Evolutionary conservation across 2,888 invertebrate genomes (phyloP), one percentile per base, ranked within the genome.

Genomic region (Brachypalpus laphriformis): DNA sequence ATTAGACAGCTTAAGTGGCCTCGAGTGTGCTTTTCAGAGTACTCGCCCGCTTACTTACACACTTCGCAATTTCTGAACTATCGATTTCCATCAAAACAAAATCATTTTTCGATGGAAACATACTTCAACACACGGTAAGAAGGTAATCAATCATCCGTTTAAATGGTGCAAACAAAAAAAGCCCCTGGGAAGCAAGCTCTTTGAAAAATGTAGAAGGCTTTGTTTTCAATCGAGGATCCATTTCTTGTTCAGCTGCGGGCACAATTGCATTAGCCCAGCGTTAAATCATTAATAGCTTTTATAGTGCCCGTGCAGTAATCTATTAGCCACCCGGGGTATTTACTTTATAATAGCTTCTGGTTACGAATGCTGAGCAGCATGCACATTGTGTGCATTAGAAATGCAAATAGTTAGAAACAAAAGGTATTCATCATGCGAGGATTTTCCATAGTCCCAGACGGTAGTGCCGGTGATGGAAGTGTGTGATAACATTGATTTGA

Each of bases 71-170:
- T 70, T 18, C 14, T 25, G 42, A 3, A 5, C 34, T 70, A 57
- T 57, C 70, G 56, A 56, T 70, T 70, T 66, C 51, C 14, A 31
- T 56, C n/a, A 51, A 70, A 47, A 49, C 20, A 34, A n/a, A 70
- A 70, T 20, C 11, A 16, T 8, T 20, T 49, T 11, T 20, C 34
- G 16, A 11, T 28, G 22, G 16, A 20, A 18, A 54, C 20, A 14
- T 11, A 54, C 45, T 6, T 11, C 22, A 22, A 65, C n/a, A 11
- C 20, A 25, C 22, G 20, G 16, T 16, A 2, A 65, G 18, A 11
- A 22, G 7, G 40, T 51, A 66, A 57, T 70, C 45, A 57, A 57
- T 70, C 57, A 34, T 16, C 45, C 16, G 25, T 51, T 40, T 28
- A 40, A 68, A 51, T 51, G 25, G 37, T 25, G 51, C 66, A 66